phyloP scores from a whole-genome alignment of 64 coral and sea anemone genomes.

The Orbicella faveolata region DNA sequence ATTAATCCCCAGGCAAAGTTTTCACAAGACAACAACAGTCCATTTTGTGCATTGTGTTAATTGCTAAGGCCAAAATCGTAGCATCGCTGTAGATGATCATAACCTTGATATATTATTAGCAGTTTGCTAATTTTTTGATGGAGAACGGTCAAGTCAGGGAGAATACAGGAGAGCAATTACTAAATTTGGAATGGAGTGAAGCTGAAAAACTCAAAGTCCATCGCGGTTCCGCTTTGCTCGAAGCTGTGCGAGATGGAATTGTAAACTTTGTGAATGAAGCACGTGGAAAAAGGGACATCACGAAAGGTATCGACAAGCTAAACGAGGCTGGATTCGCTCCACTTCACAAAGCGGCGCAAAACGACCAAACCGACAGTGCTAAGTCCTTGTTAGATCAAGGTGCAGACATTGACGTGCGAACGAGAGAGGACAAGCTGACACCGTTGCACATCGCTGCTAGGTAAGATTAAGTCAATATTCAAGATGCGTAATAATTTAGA shows the following conservation, averaged over 20 bases:
- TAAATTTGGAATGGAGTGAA: background rate
- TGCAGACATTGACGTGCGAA: constrained; percentile 2
- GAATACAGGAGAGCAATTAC: background rate
- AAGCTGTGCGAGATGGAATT: background rate
- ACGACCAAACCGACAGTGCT: constrained; percentile 1
- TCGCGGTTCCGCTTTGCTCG: background rate
- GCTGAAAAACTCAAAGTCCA: background rate
- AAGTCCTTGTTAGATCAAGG: constrained; percentile 29
- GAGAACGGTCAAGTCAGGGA: too few relatives aligned
- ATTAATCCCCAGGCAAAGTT: too few relatives aligned
- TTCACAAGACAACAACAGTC: too few relatives aligned
- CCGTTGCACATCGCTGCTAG: constrained; percentile 57
- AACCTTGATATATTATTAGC: too few relatives aligned
- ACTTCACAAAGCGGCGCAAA: constrained; percentile 44
- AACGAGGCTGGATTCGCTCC: constrained; percentile 18
- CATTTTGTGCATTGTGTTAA: too few relatives aligned
- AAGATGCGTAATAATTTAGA: too few relatives aligned
- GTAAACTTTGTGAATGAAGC: background rate
- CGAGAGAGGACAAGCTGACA: constrained; percentile 26
- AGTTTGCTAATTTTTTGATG: too few relatives aligned
- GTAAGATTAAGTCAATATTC: constrained; percentile 12
- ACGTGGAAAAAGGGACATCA: background rate
- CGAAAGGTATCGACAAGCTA: background rate
- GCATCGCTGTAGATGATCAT: too few relatives aligned
- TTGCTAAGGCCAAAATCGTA: too few relatives aligned